Conservation (phyloP, 1,140 invertebrate species). For the Monomorium pharaonis region DNA sequence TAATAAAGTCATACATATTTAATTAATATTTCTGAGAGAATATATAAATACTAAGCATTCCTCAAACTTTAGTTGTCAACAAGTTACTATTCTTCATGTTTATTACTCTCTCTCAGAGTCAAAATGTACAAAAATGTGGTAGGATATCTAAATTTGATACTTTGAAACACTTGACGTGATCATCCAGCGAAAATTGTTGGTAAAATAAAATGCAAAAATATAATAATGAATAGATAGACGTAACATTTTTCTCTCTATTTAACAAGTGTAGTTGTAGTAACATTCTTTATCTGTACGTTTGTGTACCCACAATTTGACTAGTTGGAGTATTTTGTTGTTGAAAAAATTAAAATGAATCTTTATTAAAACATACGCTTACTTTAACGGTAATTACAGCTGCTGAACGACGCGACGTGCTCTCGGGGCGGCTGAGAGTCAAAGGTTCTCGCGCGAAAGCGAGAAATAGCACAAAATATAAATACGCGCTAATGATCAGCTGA, state of each 20-base stretch:
- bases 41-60: neutral
- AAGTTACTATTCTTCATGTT: neutral
- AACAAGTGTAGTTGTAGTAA: neutral
- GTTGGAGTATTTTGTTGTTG: neutral
- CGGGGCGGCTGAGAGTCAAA: constrained; percentile 11
- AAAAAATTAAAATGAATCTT: constrained; percentile 7
- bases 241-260: neutral
- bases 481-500: constrained; percentile 30
- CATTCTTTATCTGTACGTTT: neutral
- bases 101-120: neutral
- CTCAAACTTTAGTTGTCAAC: neutral
- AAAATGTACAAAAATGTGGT: neutral
- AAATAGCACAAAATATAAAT: constrained; percentile 36
- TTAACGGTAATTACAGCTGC: constrained; percentile 19
- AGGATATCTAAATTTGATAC: neutral
- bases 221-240: neutral
- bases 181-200: neutral
- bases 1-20: neutral
- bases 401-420: neutral
- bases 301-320: neutral
- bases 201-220: neutral
- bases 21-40: neutral
- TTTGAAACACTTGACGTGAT: neutral
- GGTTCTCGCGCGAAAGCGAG: constrained; percentile 29
- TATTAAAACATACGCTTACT: neutral